Percentiles rank a stretch among this genome's conserved stretches.
Evolutionary conservation across 1,140 invertebrate genomes (phyloP).

Genomic region (Sycobia sp.): DNA sequence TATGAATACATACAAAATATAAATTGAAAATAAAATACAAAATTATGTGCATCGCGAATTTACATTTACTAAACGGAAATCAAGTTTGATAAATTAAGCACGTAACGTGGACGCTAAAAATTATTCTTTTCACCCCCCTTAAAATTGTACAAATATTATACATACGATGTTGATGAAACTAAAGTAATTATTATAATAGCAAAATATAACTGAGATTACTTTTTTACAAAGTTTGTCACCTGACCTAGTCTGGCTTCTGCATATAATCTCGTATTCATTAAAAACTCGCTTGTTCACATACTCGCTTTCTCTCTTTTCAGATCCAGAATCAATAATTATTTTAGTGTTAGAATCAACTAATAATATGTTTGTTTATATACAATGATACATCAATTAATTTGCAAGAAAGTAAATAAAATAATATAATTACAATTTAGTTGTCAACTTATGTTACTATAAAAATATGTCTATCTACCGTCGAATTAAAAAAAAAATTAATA

Average conservation of each 20-base stretch:
- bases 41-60: constrained; percentile 9
- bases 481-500: background rate
- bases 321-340: constrained; percentile 26
- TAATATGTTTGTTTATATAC: constrained; percentile 29
- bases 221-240: constrained; percentile 10
- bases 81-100: constrained; percentile 26
- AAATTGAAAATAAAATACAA: constrained; percentile 18
- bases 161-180: constrained; percentile 20
- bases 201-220: constrained; percentile 31
- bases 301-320: constrained; percentile 10
- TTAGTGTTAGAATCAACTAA: constrained; percentile 31
- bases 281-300: background rate
- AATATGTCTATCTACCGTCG: constrained; percentile 3
- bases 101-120: background rate
- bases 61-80: constrained; percentile 8
- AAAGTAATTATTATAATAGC: constrained; percentile 17
- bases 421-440: constrained; percentile 13
- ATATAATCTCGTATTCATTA: background rate
- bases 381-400: constrained; percentile 24
- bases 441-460: constrained; percentile 26
- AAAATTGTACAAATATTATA: constrained; percentile 19
- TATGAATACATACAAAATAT: constrained; percentile 7
- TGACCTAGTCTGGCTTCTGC: background rate
- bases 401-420: constrained; percentile 27
- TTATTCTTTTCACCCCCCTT: background rate